These are phyloP conservation scores for Odontamblyopus lacepedii DNA, from an alignment of 2,797 vertebrate species.

Conservation along the genomic window DNA sequence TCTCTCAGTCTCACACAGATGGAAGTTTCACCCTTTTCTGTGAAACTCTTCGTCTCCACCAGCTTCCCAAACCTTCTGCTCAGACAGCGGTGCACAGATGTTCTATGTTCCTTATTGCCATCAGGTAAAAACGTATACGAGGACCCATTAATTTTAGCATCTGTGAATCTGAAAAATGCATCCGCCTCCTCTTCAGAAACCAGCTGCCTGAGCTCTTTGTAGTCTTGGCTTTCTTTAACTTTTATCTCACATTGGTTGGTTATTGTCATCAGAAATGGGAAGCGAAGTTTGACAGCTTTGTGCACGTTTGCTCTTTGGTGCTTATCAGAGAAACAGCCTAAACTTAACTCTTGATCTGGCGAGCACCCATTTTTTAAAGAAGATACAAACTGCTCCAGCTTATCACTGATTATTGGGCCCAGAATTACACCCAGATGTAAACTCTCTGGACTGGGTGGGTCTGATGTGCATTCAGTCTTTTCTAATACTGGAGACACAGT, in stretches of 20 bases:
- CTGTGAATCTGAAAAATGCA: conserved; percentile 91
- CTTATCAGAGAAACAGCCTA: conserved; percentile 85
- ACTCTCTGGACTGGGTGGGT: conserved; percentile 44
- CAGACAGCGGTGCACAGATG: conserved; percentile 89
- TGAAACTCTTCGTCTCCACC: conserved; percentile 91
- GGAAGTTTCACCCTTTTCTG: conserved; percentile 62
- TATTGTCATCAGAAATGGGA: conserved; percentile 88
- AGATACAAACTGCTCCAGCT: conserved; percentile 79
- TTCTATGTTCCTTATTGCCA: conserved; percentile 86
- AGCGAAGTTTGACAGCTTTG: conserved; percentile 82
- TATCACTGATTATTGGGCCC: conserved; percentile 69
- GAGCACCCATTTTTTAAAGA: conserved; percentile 63
- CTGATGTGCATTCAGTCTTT: conserved; percentile 35
- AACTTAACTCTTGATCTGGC: conserved; percentile 68
- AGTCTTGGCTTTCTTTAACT: conserved; percentile 83
- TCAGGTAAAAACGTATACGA: conserved; percentile 88
- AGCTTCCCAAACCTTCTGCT: conserved; percentile 89
- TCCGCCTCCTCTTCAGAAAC: conserved; percentile 87
- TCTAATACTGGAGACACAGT: conserved; percentile 16
- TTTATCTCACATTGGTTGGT: conserved; percentile 85
- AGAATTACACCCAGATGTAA: conserved; percentile 79
- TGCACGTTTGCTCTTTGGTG: conserved; percentile 83
- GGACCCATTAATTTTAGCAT: conserved; percentile 85
- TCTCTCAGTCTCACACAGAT: conserved; percentile 88
- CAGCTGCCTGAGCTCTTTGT: conserved; percentile 83